Conservation (phyloP, 2,888 invertebrate genomes). For the Drosophila diplacantha region DNA sequence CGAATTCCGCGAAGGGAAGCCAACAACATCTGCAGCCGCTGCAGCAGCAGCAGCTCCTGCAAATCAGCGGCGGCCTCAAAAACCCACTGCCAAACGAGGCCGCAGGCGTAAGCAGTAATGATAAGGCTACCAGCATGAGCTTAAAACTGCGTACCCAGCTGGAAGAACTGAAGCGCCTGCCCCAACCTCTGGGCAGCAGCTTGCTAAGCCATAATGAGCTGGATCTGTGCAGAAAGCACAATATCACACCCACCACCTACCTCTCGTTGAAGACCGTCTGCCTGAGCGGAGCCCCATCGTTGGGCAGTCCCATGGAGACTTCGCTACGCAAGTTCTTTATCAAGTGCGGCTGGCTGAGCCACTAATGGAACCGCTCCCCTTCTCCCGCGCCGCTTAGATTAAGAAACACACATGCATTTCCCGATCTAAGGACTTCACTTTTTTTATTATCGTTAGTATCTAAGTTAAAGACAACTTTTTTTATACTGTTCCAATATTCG, state of each 20-base stretch:
- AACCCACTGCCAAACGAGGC: constrained; percentile 59
- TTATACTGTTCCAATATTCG: constrained; percentile 35
- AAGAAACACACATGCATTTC: constrained; percentile 26
- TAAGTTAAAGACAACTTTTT: constrained; percentile 49
- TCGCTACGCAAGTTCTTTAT: constrained; percentile 79
- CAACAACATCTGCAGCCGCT: constrained; percentile 66
- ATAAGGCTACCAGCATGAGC: constrained; percentile 77
- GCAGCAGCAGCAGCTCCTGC: constrained; percentile 43
- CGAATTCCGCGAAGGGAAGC: constrained; percentile 62
- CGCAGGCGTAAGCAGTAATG: constrained; percentile 32
- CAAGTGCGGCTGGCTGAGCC: constrained; percentile 78
- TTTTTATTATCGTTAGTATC: constrained; percentile 39
- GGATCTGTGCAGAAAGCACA: constrained; percentile 86
- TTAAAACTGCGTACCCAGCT: constrained; percentile 79
- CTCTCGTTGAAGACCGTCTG: constrained; percentile 92
- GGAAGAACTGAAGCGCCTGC: constrained; percentile 73
- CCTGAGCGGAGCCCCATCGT: constrained; percentile 79
- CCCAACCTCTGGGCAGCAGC: constrained; percentile 78
- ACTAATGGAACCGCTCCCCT: constrained; percentile 50
- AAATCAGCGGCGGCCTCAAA: constrained; percentile 28
- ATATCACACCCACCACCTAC: constrained; percentile 91
- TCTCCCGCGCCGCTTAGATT: constrained; percentile 9
- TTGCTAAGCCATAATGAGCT: constrained; percentile 84
- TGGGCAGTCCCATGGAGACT: constrained; percentile 72
- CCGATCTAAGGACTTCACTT: constrained; percentile 56